Evolutionary conservation across 2,888 invertebrate species (phyloP), one percentile per base, ranked within the genome.

Genomic region (Temnothorax ravouxi): DNA sequence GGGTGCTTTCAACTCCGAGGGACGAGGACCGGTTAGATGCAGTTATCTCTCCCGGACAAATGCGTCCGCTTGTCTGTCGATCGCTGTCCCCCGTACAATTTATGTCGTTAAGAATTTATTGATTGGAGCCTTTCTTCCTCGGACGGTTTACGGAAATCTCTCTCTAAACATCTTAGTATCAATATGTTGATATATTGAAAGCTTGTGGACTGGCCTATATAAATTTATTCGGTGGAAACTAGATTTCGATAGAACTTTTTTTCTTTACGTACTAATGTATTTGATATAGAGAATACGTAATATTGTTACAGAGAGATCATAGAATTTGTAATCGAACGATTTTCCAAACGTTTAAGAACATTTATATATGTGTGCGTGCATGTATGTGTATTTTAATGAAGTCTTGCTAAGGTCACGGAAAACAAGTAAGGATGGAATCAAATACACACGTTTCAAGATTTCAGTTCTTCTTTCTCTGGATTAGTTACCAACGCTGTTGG

Each of bases 1-100:
- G 92, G 92, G 87, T 90, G 88, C 90, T 90, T 90, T 90, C 89
- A 90, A 89, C 88, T 84, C 86, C 61, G 79, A 29, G n/a, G 29
- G 83, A 84, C 84, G 77, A 77, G 71, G 71, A n/a, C 83, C 86
- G 85, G 89, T 89, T 91, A 85, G 80, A 66, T 69, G 71, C 56
- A 34, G 80, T 71, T 83, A 67, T 69, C 38, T 82, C 82, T 82
- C 82, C 44, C 3, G 59, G 21, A 29, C 75, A 66, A 83, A 69
- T 84, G 44, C n/a, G 64, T 56, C 62, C 9, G 54, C 38, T 69
- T 61, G 59, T 38, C 79, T 59, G 34, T 69, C 62, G 59, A 62
- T 64, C 72, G 76, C 34, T 75, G 83, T 50, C 29, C 38, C 61
- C 61, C 6, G 13, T 41, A 54, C 41, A 62, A 56, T 52, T 56